phyloP scores from a whole-genome alignment of 2,113 vertebrate species.

The Camelus bactrianus region DNA sequence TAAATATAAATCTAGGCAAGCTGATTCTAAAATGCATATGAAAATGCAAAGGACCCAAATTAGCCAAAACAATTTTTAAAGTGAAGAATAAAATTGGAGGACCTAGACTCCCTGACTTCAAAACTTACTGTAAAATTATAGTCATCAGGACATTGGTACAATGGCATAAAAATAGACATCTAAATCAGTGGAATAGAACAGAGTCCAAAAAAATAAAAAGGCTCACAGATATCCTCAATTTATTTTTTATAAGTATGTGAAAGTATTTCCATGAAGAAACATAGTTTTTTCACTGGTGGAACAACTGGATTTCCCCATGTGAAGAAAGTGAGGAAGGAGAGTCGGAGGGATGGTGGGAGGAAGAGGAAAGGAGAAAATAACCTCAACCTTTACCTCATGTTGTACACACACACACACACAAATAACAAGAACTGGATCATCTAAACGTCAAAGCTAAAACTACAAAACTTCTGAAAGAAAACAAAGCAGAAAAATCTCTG shows the following conservation, averaged over 20 bases:
- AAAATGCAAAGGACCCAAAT: neutral
- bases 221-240: neutral
- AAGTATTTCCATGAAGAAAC: neutral
- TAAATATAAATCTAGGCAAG: neutral
- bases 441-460: neutral
- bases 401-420: neutral
- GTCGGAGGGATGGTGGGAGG: rapidly evolving
- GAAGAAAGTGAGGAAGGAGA: neutral
- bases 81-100: neutral
- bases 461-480: conserved; percentile 13
- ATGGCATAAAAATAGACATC: neutral
- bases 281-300: neutral
- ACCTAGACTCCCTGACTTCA: neutral
- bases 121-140: neutral
- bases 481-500: neutral
- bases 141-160: neutral
- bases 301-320: neutral
- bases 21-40: neutral
- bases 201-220: neutral
- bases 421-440: neutral
- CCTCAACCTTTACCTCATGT: neutral
- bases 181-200: neutral
- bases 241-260: neutral
- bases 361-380: neutral
- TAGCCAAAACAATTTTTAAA: neutral